Base-by-base conservation (phyloP, 1,140 invertebrate genomes). In the Odontomachus brunneus region DNA sequence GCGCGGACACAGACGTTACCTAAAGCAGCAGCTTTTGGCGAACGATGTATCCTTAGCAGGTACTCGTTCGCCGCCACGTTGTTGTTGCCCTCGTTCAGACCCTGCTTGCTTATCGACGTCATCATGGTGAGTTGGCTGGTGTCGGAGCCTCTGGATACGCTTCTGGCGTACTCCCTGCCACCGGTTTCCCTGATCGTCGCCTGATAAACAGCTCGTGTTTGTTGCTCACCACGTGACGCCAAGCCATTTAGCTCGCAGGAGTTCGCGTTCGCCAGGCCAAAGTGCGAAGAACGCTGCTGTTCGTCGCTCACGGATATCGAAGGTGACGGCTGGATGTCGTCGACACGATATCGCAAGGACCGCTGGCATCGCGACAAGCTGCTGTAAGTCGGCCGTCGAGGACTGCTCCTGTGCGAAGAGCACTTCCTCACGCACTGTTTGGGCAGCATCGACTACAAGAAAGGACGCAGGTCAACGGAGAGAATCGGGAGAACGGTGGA, bases 51-150 rank as follows among this genome's bases (percentile, higher is more conserved):
- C 22, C 55, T 90, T 26, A 63, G 57, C 22, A 88, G 59, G 29
- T 80, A 90, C 3, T 85, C 88, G 33, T 84, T 86, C 15, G 22
- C 69, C 17, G 53, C 72, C 0, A 82, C 26, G 29, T 89, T 91
- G 22, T 91, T 92, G 72, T 91, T 89, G 7, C 83, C 88, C 22
- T 92, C 90, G 57, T 91, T 89, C 48, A 84, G 88, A 1, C 7
- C 73, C 0, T 74, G 72, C 48, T 92, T 91, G 33, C 92, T 92
- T 26, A 94, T 85, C 14, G 92, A 92, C 26, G 93, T 92, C 66
- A 94, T 88, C 48, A 93, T 38, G 0, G 93, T 95, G 24, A 92
- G 87, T 82, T 94, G 94, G 29, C 92, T 92, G 19, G 92, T 91
- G 33, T 91, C 89, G 7, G 90, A 89, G 14, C 91, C 90, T 19